A percentile compares a stretch with the other conserved stretches of the same genome.
These are phyloP conservation scores for Phalera bucephala DNA, from an alignment of 2,888 invertebrate genomes.

Conservation along the genomic window DNA sequence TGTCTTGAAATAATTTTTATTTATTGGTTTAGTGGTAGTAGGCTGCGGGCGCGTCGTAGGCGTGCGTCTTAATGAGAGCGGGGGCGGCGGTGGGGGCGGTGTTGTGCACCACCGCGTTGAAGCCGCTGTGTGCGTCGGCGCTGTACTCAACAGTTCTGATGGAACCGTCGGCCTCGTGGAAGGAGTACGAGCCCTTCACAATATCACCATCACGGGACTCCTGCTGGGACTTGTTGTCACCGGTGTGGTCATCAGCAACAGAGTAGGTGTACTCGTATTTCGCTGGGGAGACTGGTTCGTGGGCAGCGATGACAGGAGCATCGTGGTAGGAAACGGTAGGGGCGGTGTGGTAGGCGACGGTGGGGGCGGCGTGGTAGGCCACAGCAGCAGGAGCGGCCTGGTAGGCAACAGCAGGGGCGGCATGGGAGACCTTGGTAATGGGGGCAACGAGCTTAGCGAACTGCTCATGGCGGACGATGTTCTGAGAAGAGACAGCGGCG, in stretches of 20 bases:
- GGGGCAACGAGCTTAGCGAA: slow-evolving; percentile 15
- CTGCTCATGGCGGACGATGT: slow-evolving; percentile 38
- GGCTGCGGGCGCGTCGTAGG: slow-evolving; percentile 42
- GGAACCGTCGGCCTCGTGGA: slow-evolving; percentile 77
- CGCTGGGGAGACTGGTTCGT: slow-evolving; percentile 40
- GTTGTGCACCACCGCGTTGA: slow-evolving; percentile 66
- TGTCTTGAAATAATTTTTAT: slow-evolving; percentile 7
- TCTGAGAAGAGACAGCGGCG: slow-evolving; percentile 29
- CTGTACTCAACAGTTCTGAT: slow-evolving; percentile 75
- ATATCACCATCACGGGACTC: slow-evolving; percentile 75
- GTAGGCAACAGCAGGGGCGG: slow-evolving; percentile 35
- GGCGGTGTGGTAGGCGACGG: slow-evolving; percentile 29
- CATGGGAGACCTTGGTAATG: slow-evolving; percentile 17
- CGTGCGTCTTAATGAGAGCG: slow-evolving; percentile 42
- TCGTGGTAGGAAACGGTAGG: slow-evolving; percentile 28
- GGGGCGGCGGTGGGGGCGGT: slow-evolving; percentile 55
- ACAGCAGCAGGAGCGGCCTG: slow-evolving; percentile 37
- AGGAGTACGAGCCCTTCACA: slow-evolving; percentile 75
- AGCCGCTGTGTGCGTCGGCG: slow-evolving; percentile 74
- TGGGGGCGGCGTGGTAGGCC: slow-evolving; percentile 24
- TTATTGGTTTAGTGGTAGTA: slow-evolving; percentile 41
- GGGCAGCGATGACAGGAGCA: slow-evolving; percentile 25
- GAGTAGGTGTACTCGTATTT: slow-evolving; percentile 75
- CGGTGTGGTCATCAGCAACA: slow-evolving; percentile 76
- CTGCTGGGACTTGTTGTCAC: slow-evolving; percentile 77